Conservation (phyloP, 2,113 vertebrate species). For the Corvus moneduloides region DNA sequence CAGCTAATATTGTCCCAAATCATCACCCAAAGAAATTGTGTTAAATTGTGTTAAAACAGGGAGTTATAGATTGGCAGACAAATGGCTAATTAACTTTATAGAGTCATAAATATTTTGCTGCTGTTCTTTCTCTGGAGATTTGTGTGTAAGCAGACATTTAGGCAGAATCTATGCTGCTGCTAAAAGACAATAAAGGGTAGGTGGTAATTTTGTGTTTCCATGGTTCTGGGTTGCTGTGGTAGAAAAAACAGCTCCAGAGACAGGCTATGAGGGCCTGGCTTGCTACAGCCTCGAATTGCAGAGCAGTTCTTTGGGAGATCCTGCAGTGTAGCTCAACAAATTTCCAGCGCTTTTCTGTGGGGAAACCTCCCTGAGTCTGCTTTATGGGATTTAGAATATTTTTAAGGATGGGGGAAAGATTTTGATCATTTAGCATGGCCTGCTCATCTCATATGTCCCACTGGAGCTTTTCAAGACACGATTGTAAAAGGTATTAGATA, state of each 20-base stretch:
- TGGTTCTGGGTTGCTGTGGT: background rate
- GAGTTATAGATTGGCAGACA: background rate
- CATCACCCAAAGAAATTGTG: background rate
- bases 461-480: background rate
- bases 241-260: background rate
- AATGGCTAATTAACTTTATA: background rate
- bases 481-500: background rate
- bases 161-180: background rate
- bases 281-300: background rate
- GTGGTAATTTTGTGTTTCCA: background rate
- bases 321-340: background rate
- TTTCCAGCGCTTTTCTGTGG: accelerated
- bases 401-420: background rate
- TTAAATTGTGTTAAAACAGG: background rate
- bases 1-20: background rate
- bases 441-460: background rate
- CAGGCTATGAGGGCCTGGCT: background rate
- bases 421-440: background rate
- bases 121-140: background rate
- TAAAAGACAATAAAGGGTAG: background rate
- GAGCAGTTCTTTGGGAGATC: background rate
- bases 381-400: background rate
- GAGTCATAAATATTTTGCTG: background rate
- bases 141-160: background rate
- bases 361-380: background rate